Conservation (phyloP, 2,888 invertebrate genomes). For the Zhuqinia jingwanae region DNA sequence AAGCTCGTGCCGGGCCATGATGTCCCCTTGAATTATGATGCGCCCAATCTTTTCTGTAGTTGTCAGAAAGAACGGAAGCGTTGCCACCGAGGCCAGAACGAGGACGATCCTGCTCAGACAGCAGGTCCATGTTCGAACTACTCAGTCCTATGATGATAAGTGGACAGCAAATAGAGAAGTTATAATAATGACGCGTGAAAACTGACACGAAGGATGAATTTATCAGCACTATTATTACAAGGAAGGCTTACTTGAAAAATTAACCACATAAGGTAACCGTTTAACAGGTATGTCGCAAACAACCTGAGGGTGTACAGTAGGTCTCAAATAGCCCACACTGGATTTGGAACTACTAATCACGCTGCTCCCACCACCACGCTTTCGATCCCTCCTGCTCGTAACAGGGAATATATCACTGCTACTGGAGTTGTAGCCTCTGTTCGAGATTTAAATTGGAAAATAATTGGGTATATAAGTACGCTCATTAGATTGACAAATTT, state of each 20-base stretch:
- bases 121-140: constrained; percentile 77
- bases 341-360: constrained; percentile 69
- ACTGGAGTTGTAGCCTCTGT: constrained; percentile 65
- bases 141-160: constrained; percentile 73
- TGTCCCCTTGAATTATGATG: constrained; percentile 80
- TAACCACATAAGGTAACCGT: constrained; percentile 77
- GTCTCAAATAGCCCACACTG: constrained; percentile 76
- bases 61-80: constrained; percentile 82
- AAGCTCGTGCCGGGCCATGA: constrained; percentile 71
- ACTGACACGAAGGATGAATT: too few relatives aligned
- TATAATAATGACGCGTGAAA: too few relatives aligned
- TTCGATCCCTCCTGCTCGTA: constrained; percentile 71
- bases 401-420: constrained; percentile 78
- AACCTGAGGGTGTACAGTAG: constrained; percentile 84
- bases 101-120: constrained; percentile 76
- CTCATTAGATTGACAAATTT: too few relatives aligned
- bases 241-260: constrained; percentile 78
- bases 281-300: constrained; percentile 83
- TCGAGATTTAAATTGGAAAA: background rate
- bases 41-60: constrained; percentile 88
- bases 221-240: too few relatives aligned
- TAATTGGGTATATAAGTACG: too few relatives aligned
- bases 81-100: constrained; percentile 75
- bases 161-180: too few relatives aligned
- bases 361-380: constrained; percentile 69